Base-by-base conservation (phyloP, 2,888 invertebrate genomes). In the Nebria salina region DNA sequence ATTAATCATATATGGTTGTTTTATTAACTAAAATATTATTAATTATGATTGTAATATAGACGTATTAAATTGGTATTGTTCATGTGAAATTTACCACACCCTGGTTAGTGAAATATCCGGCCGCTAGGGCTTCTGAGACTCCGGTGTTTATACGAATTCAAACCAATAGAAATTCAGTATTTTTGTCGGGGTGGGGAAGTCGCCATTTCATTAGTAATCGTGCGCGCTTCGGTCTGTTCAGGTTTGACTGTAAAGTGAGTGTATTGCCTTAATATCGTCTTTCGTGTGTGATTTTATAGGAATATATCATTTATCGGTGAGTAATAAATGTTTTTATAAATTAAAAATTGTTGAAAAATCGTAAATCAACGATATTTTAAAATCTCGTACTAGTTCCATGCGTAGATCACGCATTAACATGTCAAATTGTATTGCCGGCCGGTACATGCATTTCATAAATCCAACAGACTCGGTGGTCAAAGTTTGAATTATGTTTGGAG, bases 151-250 rank as follows among this genome's bases (percentile, higher is more conserved):
- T 84, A 86, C 84, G 86, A 87, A 86, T 85, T 76, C 75, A 76
- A 76, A 84, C 87, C 87, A 87, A 87, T 87, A 83, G 82, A 74
- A 79, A 72, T 72, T 73, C 74, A 76, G 85, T 83, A 85, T 86
- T 85, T 83, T 81, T 82, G 82, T 77, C 11, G 82, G 83, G 84
- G 85, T 85, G 84, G 85, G 86, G 85, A 85, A 85, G 83, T 84
- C 87, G 87, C 88, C 88, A 88, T 87, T 85, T 87, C 86, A 86
- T 86, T 87, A 83, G 85, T 84, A 86, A 86, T 87, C 85, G 85
- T 87, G 87, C 88, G 88, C 88, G 87, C 85, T 87, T 87, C 85
- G 88, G 87, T 88, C 85, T 84, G 85, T 84, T 83, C 83, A 86
- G 86, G 85, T 87, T 85, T 85, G 84, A 86, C 84, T 83, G 84